Conservation (phyloP, 30 jellyfish, hydroid and myxozoan species). For the Aurelia aurita complex sp. Pacific region DNA sequence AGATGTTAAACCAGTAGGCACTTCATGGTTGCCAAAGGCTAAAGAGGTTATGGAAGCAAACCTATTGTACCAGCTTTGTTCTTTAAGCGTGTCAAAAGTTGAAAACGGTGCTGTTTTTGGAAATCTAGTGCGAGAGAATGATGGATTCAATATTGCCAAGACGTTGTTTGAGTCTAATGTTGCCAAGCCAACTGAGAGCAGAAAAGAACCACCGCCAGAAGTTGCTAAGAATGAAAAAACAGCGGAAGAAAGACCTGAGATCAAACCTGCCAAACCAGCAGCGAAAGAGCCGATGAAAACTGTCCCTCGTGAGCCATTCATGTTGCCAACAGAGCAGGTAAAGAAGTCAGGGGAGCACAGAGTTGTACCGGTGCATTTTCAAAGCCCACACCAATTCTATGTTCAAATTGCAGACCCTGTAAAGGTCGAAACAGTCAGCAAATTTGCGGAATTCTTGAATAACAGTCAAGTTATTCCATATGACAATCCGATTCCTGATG, state of each 20-base stretch:
- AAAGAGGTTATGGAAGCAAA: conserved; percentile 23
- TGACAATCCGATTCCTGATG: conserved; percentile 11
- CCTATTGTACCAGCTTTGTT: conserved; percentile 28
- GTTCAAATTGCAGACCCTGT: conserved; percentile 53
- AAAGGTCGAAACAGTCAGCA: conserved; percentile 26
- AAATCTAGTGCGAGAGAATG: not conserved
- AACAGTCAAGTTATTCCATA: conserved; percentile 7
- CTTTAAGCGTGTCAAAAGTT: not conserved
- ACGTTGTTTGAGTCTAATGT: conserved; percentile 19
- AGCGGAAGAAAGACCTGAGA: not conserved
- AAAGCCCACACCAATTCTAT: conserved; percentile 52
- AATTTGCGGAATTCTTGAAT: conserved; percentile 7
- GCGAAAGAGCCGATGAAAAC: not conserved
- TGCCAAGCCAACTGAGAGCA: conserved; percentile 7
- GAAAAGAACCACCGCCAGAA: conserved; percentile 8
- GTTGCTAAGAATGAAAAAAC: not conserved
- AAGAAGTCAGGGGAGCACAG: not conserved
- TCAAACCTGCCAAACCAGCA: not conserved
- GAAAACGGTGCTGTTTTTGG: conserved; percentile 16
- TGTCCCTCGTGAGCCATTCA: not conserved
- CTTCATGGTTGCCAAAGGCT: conserved; percentile 11
- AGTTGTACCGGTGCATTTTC: conserved; percentile 42
- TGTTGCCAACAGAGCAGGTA: not conserved
- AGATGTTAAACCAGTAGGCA: conserved; percentile 33
- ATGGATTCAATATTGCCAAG: conserved; percentile 7